Base-by-base conservation (phyloP, 1,140 invertebrate genomes). In the Phenacoccus solenopsis region DNA sequence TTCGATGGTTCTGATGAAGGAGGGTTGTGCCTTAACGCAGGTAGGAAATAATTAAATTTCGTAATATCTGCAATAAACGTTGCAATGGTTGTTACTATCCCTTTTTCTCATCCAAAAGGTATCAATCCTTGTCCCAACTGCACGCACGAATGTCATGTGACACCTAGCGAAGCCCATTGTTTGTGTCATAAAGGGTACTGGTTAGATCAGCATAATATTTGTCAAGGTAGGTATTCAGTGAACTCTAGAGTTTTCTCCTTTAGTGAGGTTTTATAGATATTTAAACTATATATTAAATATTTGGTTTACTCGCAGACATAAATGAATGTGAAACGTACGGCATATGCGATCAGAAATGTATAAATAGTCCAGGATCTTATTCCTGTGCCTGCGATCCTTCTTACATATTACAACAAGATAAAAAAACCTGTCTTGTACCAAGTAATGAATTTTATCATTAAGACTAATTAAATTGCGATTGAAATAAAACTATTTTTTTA, bases 301-400 rank as follows among this genome's bases (percentile, higher is more conserved):
- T 49, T 16, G 16, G 13, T 16, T 56, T 59, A 70, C 70, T 35
- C 69, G 68, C 73, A 81, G 91, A 96, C 77, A 85, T 93, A 20
- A 82, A 96, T 77, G 93, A 96, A 78, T 96, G 93, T 77, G 82
- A 86, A 70, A 80, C 77, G 9, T 87, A 85, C 59, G 87, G 88
- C 9, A 79, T 83, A 0, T 98, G 96, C 74, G 89, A 90, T 70
- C 96, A 98, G 77, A 77, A 78, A 67, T 98, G 96, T 75, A 77
- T 82, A 21, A 96, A 98, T 76, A 84, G 78, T 0, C 79, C 80
- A 0, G 93, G 93, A 0, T 86, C 85, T 0, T 96, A 87, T 76
- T 80, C 78, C 5, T 98, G 96, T 76, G 80, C 81, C 38, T 97
- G 96, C 78, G 86, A 89, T 24, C 77, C 83, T 0, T 88, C 87